phyloP scores from a whole-genome alignment of 2,797 vertebrate species.

The Todus mexicanus region DNA sequence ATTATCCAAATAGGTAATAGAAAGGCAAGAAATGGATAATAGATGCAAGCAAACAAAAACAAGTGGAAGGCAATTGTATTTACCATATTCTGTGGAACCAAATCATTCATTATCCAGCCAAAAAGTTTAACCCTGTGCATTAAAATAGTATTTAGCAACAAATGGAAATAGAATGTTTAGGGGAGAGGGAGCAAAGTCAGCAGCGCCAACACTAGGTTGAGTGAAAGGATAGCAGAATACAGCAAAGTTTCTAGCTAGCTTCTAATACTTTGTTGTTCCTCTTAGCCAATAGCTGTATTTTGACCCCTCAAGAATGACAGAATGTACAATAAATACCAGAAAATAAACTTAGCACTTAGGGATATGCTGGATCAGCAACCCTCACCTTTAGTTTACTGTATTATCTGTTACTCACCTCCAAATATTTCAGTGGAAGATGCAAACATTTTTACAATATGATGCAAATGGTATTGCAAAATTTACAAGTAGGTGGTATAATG shows the following conservation, averaged over 20 bases:
- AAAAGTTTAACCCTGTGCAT: background rate
- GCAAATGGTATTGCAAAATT: background rate
- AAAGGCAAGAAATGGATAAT: background rate
- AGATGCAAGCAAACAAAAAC: background rate
- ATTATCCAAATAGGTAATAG: background rate
- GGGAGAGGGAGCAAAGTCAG: background rate
- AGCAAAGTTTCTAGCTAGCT: background rate
- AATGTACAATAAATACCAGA: background rate
- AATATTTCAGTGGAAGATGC: background rate
- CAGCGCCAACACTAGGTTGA: background rate
- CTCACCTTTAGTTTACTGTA: background rate
- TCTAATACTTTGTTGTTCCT: background rate
- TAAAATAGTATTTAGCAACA: background rate
- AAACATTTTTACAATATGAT: background rate
- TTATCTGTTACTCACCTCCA: background rate
- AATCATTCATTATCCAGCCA: background rate
- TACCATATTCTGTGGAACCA: background rate
- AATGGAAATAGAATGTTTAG: background rate
- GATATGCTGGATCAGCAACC: background rate
- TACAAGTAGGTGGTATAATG: background rate
- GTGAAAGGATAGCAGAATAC: background rate
- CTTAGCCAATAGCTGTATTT: background rate
- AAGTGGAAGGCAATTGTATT: background rate
- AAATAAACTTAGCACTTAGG: background rate
- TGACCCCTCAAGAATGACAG: background rate